Conservation (phyloP, 2,797 vertebrate genomes). For the Melanotaenia trifasciata region DNA sequence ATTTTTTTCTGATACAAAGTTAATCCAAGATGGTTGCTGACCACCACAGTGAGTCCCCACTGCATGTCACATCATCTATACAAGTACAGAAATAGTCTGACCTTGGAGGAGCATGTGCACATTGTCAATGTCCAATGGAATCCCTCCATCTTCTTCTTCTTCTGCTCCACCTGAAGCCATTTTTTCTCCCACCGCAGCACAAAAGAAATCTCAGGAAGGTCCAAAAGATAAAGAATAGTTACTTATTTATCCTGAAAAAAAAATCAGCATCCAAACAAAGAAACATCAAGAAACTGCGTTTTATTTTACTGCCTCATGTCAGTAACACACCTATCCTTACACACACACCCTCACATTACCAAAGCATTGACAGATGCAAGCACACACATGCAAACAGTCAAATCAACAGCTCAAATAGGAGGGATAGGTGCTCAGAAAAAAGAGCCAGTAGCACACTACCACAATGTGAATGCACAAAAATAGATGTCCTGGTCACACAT, state of each 20-base stretch:
- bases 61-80: slow-evolving; percentile 18
- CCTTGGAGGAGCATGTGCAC: slow-evolving; percentile 89
- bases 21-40: background rate
- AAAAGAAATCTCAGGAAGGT: background rate
- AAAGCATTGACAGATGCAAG: slow-evolving; percentile 36
- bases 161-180: slow-evolving; percentile 83
- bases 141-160: slow-evolving; percentile 72
- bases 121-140: slow-evolving; percentile 87
- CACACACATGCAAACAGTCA: slow-evolving; percentile 48
- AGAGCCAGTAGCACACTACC: background rate
- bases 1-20: background rate
- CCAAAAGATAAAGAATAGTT: slow-evolving; percentile 2
- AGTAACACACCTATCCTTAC: slow-evolving; percentile 41
- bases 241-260: background rate
- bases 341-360: slow-evolving; percentile 53
- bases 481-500: slow-evolving; percentile 30
- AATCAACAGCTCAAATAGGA: slow-evolving; percentile 30
- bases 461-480: slow-evolving; percentile 29
- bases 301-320: slow-evolving; percentile 29
- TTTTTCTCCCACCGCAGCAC: background rate
- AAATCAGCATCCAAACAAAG: background rate
- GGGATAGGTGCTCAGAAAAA: slow-evolving; percentile 3
- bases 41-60: background rate
- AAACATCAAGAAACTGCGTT: background rate
- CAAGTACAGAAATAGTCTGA: slow-evolving; percentile 70